A percentile compares a stretch with the other conserved stretches of the same genome.
Evolutionary conservation across 2,888 invertebrate species (phyloP).

Genomic region (Steinernema scapterisci): DNA sequence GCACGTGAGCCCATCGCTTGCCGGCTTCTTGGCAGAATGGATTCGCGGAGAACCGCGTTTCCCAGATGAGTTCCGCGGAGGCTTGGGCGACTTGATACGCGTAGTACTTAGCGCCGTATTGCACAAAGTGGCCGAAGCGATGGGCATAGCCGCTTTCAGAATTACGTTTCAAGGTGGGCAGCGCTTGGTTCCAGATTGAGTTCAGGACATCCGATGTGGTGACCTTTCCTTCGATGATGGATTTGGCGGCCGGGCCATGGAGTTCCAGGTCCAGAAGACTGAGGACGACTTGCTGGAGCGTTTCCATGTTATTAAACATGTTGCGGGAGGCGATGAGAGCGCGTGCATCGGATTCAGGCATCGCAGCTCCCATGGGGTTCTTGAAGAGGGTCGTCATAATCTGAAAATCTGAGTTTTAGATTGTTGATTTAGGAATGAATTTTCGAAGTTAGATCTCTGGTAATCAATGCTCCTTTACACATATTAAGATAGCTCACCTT

Average conservation of each 20-base stretch:
- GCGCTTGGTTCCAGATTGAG: constrained; percentile 47
- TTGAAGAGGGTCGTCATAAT: constrained; percentile 38
- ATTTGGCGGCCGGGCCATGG: constrained; percentile 53
- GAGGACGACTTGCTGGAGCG: constrained; percentile 51
- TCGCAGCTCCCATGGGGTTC: constrained; percentile 69
- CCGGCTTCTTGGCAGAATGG: constrained; percentile 56
- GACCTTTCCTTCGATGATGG: constrained; percentile 47
- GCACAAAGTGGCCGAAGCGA: constrained; percentile 90
- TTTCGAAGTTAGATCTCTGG: neutral
- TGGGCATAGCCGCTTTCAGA: constrained; percentile 59
- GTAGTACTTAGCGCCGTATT: constrained; percentile 98
- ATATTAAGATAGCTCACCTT: constrained; percentile 43
- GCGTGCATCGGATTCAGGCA: constrained; percentile 80
- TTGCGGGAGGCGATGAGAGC: constrained; percentile 83
- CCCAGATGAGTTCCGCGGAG: constrained; percentile 61
- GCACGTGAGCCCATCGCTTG: constrained; percentile 61
- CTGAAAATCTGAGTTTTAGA: neutral
- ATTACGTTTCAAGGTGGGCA: constrained; percentile 53
- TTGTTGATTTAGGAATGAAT: too few species aligned
- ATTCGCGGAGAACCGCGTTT: constrained; percentile 53
- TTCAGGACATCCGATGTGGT: constrained; percentile 55
- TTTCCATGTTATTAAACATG: constrained; percentile 74
- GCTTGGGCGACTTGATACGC: constrained; percentile 87
- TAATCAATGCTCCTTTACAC: constrained; percentile 30
- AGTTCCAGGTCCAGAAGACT: constrained; percentile 64